phyloP scores from a whole-genome alignment of 1,140 invertebrate genomes.

The Philaenus spumarius region DNA sequence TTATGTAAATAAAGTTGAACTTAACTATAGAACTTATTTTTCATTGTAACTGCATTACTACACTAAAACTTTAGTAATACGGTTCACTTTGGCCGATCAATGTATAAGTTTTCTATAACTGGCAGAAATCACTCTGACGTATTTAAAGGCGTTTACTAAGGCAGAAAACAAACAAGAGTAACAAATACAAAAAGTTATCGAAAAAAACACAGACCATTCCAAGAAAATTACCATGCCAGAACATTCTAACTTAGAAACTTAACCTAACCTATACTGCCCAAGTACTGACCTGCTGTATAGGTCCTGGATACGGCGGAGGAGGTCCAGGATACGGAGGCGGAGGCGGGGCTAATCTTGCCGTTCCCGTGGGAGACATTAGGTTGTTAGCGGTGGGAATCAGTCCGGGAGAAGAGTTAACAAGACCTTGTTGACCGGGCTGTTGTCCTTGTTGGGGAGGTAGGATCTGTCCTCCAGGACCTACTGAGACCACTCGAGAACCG shows the following conservation, averaged over 20 bases:
- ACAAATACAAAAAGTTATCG: background rate
- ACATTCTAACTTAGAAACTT: background rate
- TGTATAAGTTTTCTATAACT: no score
- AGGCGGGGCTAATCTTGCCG: constrained; percentile 44
- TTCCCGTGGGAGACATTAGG: constrained; percentile 25
- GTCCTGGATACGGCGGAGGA: constrained; percentile 60
- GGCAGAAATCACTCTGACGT: no score
- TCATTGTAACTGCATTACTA: no score
- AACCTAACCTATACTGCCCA: background rate
- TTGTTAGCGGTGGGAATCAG: no score
- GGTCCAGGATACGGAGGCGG: constrained; percentile 55
- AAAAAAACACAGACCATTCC: background rate
- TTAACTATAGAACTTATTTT: no score
- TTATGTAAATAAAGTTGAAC: no score
- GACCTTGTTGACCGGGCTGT: no score
- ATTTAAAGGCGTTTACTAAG: background rate
- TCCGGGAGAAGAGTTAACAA: constrained; percentile 35
- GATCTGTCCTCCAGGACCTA: constrained; percentile 31
- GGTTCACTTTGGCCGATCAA: no score
- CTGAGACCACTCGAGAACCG: constrained; percentile 5
- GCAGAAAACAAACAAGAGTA: background rate
- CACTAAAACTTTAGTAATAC: no score
- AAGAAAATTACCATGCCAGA: background rate
- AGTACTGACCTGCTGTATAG: constrained; percentile 32
- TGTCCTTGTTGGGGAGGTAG: no score